These are phyloP conservation scores for Conchocele bisecta DNA, from an alignment of 2,888 invertebrate genomes.

Conservation along the genomic window DNA sequence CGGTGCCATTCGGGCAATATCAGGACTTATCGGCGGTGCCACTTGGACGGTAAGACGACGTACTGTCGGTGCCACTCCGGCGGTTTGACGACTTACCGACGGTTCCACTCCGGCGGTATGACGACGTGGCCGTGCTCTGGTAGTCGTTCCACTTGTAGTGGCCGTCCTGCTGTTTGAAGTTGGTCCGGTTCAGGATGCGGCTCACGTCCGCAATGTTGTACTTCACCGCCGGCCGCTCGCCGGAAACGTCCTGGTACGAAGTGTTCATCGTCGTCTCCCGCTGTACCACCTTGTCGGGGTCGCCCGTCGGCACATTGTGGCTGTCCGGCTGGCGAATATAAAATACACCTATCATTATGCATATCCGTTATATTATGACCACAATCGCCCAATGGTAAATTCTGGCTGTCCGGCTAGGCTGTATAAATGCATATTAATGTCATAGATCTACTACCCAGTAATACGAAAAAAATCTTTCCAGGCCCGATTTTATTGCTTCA, in stretches of 20 bases:
- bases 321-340: slow-evolving; percentile 77
- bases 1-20: neutral
- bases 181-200: slow-evolving; percentile 69
- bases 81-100: slow-evolving; percentile 46
- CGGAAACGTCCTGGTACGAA: slow-evolving; percentile 60
- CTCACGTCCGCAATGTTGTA: slow-evolving; percentile 69
- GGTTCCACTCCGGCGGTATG: slow-evolving; percentile 52
- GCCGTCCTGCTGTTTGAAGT: slow-evolving; percentile 75
- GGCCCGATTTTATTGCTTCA: too few species aligned
- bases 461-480: too few species aligned
- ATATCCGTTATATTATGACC: too few species aligned
- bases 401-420: too few species aligned
- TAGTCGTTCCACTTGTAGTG: slow-evolving; percentile 75
- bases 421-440: too few species aligned
- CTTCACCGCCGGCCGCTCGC: slow-evolving; percentile 34
- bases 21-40: neutral
- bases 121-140: slow-evolving; percentile 63
- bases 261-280: slow-evolving; percentile 71
- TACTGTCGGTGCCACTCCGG: too few species aligned
- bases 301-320: slow-evolving; percentile 77
- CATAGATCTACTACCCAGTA: too few species aligned
- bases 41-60: neutral
- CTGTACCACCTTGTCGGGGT: slow-evolving; percentile 68
- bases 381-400: too few species aligned
- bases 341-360: too few species aligned